Evolutionary conservation across 2,888 invertebrate genomes (phyloP).

Genomic region (Ferdinandea cuprea): DNA sequence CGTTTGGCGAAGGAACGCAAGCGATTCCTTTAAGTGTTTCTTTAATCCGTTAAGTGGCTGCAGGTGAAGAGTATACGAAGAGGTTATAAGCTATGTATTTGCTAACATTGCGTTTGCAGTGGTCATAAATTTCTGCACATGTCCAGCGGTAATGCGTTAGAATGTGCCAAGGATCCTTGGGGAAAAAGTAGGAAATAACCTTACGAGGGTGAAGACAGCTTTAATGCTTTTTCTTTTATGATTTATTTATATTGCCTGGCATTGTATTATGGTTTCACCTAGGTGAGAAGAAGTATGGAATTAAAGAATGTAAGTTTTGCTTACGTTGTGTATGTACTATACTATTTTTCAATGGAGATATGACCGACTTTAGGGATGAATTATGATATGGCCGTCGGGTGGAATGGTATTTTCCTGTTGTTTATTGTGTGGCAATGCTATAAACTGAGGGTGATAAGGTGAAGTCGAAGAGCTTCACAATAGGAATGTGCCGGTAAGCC

Average conservation of each 20-base stretch:
- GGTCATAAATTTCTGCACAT: conserved; percentile 69
- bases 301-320: conserved; percentile 21
- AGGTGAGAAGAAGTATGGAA: conserved; percentile 16
- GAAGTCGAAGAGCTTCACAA: too few species aligned
- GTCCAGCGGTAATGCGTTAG: conserved; percentile 66
- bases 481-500: too few species aligned
- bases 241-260: conserved; percentile 66
- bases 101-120: conserved; percentile 68
- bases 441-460: too few species aligned
- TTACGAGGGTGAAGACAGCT: conserved; percentile 67
- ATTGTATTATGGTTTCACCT: conserved; percentile 5
- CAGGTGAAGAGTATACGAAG: conserved; percentile 10
- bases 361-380: neutral
- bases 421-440: too few species aligned
- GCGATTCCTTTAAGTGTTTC: conserved; percentile 71
- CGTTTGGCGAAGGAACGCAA: conserved; percentile 62
- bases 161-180: conserved; percentile 29
- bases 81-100: neutral
- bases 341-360: conserved; percentile 6
- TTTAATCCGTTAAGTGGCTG: conserved; percentile 72
- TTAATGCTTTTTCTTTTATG: conserved; percentile 65
- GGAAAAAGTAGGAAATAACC: conserved; percentile 62
- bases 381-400: neutral
- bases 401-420: too few species aligned
- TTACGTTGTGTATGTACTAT: too few species aligned